Base-by-base conservation (phyloP, 1,140 invertebrate species). In the Trypoxylus dichotomus region DNA sequence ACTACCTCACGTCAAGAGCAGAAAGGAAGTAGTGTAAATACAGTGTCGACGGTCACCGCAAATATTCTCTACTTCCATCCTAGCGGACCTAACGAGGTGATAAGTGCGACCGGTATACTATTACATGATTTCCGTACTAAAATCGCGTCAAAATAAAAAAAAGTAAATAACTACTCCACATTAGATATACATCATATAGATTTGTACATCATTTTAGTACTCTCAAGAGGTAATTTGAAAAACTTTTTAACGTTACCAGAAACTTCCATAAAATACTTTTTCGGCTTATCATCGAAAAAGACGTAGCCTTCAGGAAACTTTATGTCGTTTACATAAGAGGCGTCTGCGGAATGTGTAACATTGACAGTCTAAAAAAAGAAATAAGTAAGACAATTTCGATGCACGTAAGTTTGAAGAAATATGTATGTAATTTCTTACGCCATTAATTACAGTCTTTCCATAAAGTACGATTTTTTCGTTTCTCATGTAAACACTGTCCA, bases 231-330 rank as follows among this genome's bases (percentile, higher is more conserved):
- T 32, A 32, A 3, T 32, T 32, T 32, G 7, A 37, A 37, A 37
- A 8, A 5, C 2, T 43, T 5, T 54, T 25, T 42, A 76, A 42
- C 2, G 10, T 77, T 78, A 79, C 80, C 79, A n/a, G 77, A 42
- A 63, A 79, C 75, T 11, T 21, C 25, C n/a, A 68, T 25, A 37
- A 15, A 76, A 2, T 54, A 15, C 74, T 79, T 63, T 42, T 21
- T 72, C n/a, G 75, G 76, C 8, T 76, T 15, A 76, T 19, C 32
- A 27, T 80, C 76, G 0, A 32, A 25, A 78, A 85, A 84, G 0
- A 89, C 79, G 77, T 84, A 89, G 19, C 88, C 87, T 13, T 85
- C 81, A 0, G 88, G 89, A 80, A 87, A 90, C 76, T 80, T 83
- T 2, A 89, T 77, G 11, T 81, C 79, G 79, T 89, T 89, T n/a